phyloP scores from a whole-genome alignment of 2,113 vertebrate genomes.

The Pseudolaguvia tuberculata region DNA sequence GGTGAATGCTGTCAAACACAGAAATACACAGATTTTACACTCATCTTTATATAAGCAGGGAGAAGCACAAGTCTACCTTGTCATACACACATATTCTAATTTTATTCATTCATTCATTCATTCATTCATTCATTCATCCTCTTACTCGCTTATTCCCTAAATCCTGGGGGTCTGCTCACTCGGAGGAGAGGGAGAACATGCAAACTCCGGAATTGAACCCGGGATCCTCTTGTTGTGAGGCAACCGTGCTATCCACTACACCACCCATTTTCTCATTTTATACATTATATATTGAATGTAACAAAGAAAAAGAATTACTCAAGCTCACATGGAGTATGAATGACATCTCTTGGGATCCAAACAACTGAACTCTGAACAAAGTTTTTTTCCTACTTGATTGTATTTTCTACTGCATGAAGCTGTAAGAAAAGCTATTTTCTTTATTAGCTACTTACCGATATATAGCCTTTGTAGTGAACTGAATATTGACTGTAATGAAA shows the following conservation, averaged over 20 bases:
- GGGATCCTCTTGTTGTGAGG: too few species aligned
- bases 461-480: not conserved
- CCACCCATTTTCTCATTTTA: too few species aligned
- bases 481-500: not conserved
- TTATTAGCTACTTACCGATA: not conserved
- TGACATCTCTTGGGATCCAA: not conserved
- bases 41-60: constrained; percentile 32
- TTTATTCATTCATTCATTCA: too few species aligned
- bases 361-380: not conserved
- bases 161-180: too few species aligned
- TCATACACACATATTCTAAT: constrained; percentile 35
- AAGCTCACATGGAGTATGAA: not conserved
- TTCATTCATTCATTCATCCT: too few species aligned
- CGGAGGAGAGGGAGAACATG: too few species aligned
- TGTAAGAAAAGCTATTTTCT: constrained; percentile 9
- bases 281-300: too few species aligned
- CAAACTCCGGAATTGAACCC: too few species aligned
- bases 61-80: constrained; percentile 25
- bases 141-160: too few species aligned
- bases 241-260: too few species aligned
- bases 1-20: constrained; percentile 39
- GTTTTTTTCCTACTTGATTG: not conserved
- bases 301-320: too few species aligned
- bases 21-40: constrained; percentile 47
- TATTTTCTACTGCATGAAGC: not conserved